Conservation (phyloP, 2,888 invertebrate genomes). For the Leptinotarsa juncta region DNA sequence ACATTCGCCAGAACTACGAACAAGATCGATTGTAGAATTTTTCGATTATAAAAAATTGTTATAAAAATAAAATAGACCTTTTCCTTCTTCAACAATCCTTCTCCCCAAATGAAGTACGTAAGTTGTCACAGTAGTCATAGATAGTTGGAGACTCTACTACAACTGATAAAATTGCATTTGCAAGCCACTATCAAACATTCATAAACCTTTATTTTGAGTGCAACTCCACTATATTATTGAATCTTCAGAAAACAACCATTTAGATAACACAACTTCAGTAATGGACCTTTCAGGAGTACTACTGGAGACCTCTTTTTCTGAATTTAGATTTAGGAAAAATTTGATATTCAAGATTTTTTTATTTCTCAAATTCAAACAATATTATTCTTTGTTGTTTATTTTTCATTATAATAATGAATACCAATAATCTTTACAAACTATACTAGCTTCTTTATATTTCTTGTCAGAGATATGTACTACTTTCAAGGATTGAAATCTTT, state of each 20-base stretch:
- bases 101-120: constrained; percentile 35
- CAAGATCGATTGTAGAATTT: constrained; percentile 7
- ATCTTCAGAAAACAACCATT: constrained; percentile 38
- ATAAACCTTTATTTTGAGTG: constrained; percentile 42
- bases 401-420: too few species aligned
- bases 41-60: constrained; percentile 33
- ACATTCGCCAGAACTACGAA: constrained; percentile 7
- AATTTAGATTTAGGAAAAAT: neutral
- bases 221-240: constrained; percentile 40
- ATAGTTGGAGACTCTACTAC: constrained; percentile 41
- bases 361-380: neutral
- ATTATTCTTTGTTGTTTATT: too few species aligned
- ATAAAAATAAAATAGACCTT: constrained; percentile 45
- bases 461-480: too few species aligned
- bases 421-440: too few species aligned
- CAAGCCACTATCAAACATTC: constrained; percentile 46
- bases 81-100: constrained; percentile 33
- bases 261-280: constrained; percentile 28
- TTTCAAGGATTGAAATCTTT: too few species aligned
- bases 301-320: neutral
- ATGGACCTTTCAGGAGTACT: neutral
- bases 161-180: constrained; percentile 40
- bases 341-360: neutral
- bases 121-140: constrained; percentile 30
- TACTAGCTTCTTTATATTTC: too few species aligned